phyloP scores from a whole-genome alignment of 92 coral and sea anemone species.

The Heliopora coerulea region DNA sequence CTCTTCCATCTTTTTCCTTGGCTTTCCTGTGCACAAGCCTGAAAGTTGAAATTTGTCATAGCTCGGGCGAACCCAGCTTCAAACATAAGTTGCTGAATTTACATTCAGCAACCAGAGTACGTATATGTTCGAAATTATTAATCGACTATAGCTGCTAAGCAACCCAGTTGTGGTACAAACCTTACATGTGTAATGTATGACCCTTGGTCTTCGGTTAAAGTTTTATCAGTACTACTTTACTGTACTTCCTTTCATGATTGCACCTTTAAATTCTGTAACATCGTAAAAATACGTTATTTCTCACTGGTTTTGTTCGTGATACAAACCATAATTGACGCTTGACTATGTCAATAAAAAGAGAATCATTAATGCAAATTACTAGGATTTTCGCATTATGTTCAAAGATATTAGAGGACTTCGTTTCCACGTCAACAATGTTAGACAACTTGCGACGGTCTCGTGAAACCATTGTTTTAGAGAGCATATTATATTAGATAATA shows the following conservation, averaged over 20 bases:
- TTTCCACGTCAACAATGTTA: not conserved
- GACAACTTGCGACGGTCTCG: not conserved
- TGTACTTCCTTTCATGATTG: too few species aligned
- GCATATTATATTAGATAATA: too few species aligned
- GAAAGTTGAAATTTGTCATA: constrained; percentile 19
- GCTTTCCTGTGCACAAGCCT: constrained; percentile 37
- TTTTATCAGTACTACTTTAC: not conserved
- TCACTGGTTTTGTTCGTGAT: too few species aligned
- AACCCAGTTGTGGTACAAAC: constrained; percentile 23
- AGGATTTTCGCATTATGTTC: not conserved
- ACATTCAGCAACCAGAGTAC: not conserved
- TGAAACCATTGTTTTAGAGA: too few species aligned
- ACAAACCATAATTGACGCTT: too few species aligned
- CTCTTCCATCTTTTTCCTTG: constrained; percentile 13
- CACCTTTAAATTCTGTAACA: too few species aligned
- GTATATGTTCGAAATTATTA: not conserved
- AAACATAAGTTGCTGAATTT: not conserved
- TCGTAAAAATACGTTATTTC: too few species aligned
- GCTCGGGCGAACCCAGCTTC: not conserved
- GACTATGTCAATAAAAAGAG: not conserved
- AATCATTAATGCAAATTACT: constrained; percentile 13
- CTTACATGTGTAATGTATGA: constrained; percentile 16
- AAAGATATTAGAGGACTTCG: too few species aligned
- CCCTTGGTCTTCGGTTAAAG: constrained; percentile 24
- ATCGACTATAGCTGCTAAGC: constrained; percentile 28